These are phyloP conservation scores for Macrobrachium nipponense DNA, from an alignment of 1,140 invertebrate species.

Conservation along the genomic window DNA sequence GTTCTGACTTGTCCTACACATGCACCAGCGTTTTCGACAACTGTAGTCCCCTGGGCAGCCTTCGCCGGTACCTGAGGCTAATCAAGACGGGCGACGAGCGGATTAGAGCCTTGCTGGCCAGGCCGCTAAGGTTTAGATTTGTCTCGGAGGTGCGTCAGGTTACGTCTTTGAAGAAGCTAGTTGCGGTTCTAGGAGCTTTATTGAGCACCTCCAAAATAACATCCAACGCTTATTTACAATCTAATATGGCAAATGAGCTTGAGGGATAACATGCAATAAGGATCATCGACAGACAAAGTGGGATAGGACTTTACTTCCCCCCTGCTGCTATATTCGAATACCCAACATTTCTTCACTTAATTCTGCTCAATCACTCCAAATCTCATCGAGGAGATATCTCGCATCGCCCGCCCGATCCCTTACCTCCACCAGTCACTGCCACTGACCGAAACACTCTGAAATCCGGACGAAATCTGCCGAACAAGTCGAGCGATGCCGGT, in stretches of 20 bases:
- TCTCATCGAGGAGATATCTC: conserved; percentile 62
- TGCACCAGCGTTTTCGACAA: conserved; percentile 54
- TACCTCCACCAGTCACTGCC: conserved; percentile 4
- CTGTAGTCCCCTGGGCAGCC: conserved; percentile 38
- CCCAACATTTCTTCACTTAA: conserved; percentile 63
- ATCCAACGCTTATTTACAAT: conserved; percentile 58
- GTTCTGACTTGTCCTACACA: conserved; percentile 60
- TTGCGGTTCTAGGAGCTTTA: conserved; percentile 52
- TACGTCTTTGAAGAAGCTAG: conserved; percentile 39
- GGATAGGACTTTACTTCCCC: conserved; percentile 53
- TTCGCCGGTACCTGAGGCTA: conserved; percentile 37
- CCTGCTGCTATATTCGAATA: conserved; percentile 53
- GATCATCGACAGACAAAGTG: conserved; percentile 35
- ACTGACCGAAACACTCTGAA: conserved; percentile 46
- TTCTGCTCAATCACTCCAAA: conserved; percentile 63
- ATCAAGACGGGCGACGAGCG: conserved; percentile 18
- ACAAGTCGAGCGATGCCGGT: not conserved
- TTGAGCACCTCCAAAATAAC: conserved; percentile 62
- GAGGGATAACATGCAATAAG: conserved; percentile 59
- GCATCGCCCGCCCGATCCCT: conserved; percentile 50
- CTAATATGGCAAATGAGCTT: conserved; percentile 57
- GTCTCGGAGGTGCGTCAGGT: not conserved
- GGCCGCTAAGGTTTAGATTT: conserved; percentile 23
- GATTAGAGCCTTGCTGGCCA: conserved; percentile 34
- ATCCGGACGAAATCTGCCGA: conserved; percentile 40